Percentiles rank a stretch among this genome's conserved stretches.
Evolutionary conservation across 2,797 vertebrate genomes (phyloP).

Genomic region (Lindbergichthys nudifrons): DNA sequence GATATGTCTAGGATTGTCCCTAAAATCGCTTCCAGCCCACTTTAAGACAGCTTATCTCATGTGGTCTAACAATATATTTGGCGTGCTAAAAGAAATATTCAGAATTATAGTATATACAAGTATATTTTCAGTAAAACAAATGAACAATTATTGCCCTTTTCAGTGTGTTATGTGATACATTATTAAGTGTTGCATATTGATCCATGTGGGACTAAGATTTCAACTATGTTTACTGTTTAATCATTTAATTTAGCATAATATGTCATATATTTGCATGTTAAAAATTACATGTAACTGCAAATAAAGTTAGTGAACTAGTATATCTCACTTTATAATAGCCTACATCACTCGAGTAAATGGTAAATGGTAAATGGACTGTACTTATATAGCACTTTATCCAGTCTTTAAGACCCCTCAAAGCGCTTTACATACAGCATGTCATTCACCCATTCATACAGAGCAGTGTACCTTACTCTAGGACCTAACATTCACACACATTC

Average conservation of each 20-base stretch:
- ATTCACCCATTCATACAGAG: too few relatives aligned
- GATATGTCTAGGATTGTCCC: neutral
- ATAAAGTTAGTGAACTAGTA: neutral
- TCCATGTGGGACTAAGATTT: neutral
- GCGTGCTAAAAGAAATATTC: neutral
- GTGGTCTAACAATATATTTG: neutral
- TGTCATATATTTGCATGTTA: neutral
- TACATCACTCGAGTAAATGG: slow-evolving; percentile 1
- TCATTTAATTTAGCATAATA: neutral
- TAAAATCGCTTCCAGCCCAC: too few relatives aligned
- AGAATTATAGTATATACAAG: neutral
- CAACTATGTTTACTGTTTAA: neutral
- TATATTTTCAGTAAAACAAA: too few relatives aligned
- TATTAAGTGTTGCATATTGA: too few relatives aligned
- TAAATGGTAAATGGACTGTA: too few relatives aligned
- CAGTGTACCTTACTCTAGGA: too few relatives aligned
- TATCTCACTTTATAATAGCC: neutral
- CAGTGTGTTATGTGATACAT: neutral
- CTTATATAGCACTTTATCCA: too few relatives aligned
- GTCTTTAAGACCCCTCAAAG: too few relatives aligned
- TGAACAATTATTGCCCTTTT: too few relatives aligned
- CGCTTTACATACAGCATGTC: too few relatives aligned
- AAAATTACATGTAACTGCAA: neutral
- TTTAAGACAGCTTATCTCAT: neutral
- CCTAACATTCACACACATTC: too few relatives aligned